Conservation (phyloP, 2,797 vertebrate genomes). For the Choloepus didactylus region DNA sequence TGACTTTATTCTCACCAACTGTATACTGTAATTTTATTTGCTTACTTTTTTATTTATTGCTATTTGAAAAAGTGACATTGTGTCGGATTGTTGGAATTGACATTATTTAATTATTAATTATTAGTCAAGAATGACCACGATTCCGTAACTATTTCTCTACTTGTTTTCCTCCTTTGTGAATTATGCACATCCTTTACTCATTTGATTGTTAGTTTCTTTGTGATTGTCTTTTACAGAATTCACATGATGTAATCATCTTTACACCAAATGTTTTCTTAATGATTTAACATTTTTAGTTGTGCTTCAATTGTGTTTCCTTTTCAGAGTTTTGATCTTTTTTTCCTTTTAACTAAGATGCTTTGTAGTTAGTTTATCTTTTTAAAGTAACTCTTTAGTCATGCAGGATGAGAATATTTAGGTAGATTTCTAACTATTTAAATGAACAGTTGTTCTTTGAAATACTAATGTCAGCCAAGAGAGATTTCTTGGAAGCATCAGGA, state of each 20-base stretch:
- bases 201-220: not conserved
- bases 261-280: not conserved
- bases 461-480: not conserved
- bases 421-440: conserved; percentile 53
- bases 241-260: not conserved
- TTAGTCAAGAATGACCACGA: not conserved
- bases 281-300: conserved; percentile 13
- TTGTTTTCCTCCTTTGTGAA: not conserved
- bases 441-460: not conserved
- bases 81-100: not conserved
- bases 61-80: conserved; percentile 24
- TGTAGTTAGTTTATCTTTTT: conserved; percentile 5
- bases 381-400: not conserved
- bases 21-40: not conserved
- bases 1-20: not conserved
- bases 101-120: not conserved
- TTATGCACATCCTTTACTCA: not conserved
- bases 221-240: not conserved
- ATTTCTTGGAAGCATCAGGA: not conserved
- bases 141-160: not conserved
- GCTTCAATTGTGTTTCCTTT: not conserved
- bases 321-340: not conserved
- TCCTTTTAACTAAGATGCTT: not conserved
- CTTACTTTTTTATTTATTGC: conserved; percentile 15
- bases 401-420: not conserved